phyloP scores from a whole-genome alignment of 2,797 vertebrate genomes.

The Eurystomus glaucurus region DNA sequence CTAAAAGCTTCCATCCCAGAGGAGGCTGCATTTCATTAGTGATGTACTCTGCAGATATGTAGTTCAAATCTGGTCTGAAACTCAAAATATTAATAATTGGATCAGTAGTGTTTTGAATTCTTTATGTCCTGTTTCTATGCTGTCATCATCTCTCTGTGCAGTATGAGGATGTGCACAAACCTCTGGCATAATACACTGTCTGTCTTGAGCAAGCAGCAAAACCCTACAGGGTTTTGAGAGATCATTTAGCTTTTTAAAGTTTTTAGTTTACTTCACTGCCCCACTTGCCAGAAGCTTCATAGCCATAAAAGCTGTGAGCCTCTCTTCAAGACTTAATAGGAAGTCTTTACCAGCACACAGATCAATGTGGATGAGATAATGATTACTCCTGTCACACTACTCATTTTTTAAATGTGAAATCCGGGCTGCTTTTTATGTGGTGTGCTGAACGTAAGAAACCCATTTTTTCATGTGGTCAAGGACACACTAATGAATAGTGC shows the following conservation, averaged over 20 bases:
- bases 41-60: not conserved
- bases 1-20: conserved; percentile 64
- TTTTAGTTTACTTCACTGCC: conserved; percentile 45
- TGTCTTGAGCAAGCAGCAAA: conserved; percentile 12
- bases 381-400: conserved; percentile 60
- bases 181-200: not conserved
- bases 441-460: conserved; percentile 7
- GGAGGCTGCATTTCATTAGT: conserved; percentile 61
- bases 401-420: conserved; percentile 55
- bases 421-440: conserved; percentile 42
- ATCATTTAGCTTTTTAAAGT: conserved; percentile 40
- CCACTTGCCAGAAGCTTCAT: conserved; percentile 8
- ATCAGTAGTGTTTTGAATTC: conserved; percentile 32
- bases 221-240: not conserved
- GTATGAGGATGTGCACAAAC: not conserved
- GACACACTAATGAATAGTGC: conserved; percentile 8
- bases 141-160: not conserved
- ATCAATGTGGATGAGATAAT: conserved; percentile 53
- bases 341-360: conserved; percentile 31
- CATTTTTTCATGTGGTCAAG: conserved; percentile 39
- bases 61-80: conserved; percentile 40
- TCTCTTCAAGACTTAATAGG: conserved; percentile 46
- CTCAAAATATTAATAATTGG: conserved; percentile 66
- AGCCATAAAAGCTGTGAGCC: not conserved
- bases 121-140: conserved; percentile 10